Percentiles rank a stretch among this genome's conserved stretches.
phyloP scores from a whole-genome alignment of 2,888 invertebrate genomes.

The Anthrax anthrax region DNA sequence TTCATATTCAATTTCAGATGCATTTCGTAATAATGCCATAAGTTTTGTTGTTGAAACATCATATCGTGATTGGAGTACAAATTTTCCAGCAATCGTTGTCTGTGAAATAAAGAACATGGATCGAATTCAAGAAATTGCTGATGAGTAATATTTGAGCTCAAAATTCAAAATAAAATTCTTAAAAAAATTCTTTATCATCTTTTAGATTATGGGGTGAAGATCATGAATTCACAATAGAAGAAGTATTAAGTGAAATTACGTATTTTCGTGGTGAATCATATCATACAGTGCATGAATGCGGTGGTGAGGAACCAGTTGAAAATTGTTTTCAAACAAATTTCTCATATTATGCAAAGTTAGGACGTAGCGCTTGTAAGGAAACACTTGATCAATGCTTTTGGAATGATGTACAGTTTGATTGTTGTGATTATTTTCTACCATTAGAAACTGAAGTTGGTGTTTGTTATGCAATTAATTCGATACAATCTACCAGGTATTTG shows the following conservation, averaged over 20 bases:
- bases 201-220: slow-evolving; percentile 47
- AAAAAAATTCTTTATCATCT: no score
- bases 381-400: slow-evolving; percentile 44
- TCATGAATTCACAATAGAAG: slow-evolving; percentile 55
- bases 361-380: slow-evolving; percentile 44
- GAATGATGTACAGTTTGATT: slow-evolving; percentile 45
- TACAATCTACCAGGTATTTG: slow-evolving; percentile 34
- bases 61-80: slow-evolving; percentile 56
- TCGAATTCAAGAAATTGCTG: slow-evolving; percentile 46
- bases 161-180: background rate
- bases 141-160: slow-evolving; percentile 40
- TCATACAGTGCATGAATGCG: slow-evolving; percentile 48
- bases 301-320: slow-evolving; percentile 35
- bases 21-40: slow-evolving; percentile 52
- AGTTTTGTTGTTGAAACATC: slow-evolving; percentile 64
- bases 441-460: slow-evolving; percentile 53
- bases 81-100: slow-evolving; percentile 56
- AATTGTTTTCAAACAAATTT: slow-evolving; percentile 46
- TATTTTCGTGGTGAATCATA: slow-evolving; percentile 54
- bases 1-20: slow-evolving; percentile 18
- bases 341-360: slow-evolving; percentile 41
- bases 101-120: slow-evolving; percentile 52
- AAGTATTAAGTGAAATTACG: slow-evolving; percentile 51
- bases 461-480: slow-evolving; percentile 51
- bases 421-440: slow-evolving; percentile 48